phyloP scores from a whole-genome alignment of 2,113 vertebrate species.

The Accipiter cooperii region DNA sequence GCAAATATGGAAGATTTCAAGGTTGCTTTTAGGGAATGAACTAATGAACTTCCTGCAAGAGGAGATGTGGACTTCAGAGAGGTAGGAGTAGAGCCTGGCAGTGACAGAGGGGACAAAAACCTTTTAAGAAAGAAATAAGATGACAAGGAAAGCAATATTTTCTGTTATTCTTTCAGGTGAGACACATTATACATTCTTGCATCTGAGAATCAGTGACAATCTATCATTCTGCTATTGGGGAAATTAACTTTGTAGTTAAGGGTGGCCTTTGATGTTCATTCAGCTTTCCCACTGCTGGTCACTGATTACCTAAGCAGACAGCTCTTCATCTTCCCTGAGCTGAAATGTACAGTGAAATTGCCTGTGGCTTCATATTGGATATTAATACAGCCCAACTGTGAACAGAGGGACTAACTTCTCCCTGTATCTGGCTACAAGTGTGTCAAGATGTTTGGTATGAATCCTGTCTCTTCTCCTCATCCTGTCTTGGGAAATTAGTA shows the following conservation, averaged over 20 bases:
- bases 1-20: neutral
- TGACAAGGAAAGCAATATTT: neutral
- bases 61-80: neutral
- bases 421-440: neutral
- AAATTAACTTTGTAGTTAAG: neutral
- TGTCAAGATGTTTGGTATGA: neutral
- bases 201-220: neutral
- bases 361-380: neutral
- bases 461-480: neutral
- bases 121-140: neutral
- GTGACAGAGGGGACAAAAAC: neutral
- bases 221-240: neutral
- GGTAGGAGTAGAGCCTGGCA: neutral
- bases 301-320: neutral
- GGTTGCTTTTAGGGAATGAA: neutral
- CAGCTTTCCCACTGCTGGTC: neutral
- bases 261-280: neutral
- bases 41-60: neutral
- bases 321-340: neutral
- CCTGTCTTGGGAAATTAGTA: neutral
- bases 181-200: neutral
- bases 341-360: neutral
- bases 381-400: neutral
- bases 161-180: neutral
- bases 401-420: neutral